Base-by-base conservation (phyloP, 64 coral and sea anemone species). In the Stylophora pistillata region DNA sequence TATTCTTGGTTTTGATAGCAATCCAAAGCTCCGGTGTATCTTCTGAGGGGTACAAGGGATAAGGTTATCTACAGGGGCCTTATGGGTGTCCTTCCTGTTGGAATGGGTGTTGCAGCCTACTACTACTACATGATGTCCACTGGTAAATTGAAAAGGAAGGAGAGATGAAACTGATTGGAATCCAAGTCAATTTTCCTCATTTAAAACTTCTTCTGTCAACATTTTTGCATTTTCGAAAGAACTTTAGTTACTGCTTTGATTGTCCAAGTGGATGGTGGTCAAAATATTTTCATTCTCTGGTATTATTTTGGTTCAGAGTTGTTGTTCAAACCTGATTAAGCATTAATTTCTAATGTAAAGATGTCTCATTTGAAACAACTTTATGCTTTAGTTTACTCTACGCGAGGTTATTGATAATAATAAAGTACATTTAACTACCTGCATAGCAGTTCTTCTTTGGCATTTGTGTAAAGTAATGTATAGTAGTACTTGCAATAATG, bases 141-240 rank as follows among this genome's bases (percentile, higher is more conserved):
- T 70, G 91, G 91, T 28, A 85, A 73, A 82, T 78, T 96, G 78
- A 96, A 96, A 55, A 96, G 91, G 74, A 91, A 96, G 68, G 79
- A 90, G 75, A 81, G 74, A 90, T 86, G 34, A 91, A 54, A 53
- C 0, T 74, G 4, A n/a, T 11, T 28, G 16, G 14, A 30, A 33
- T 2, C n/a, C 28, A 1, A 34, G 41, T 1, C 17, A 77, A 29
- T 31, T 31, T 62, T 20, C 7, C 13, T 81, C 30, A 14, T 37
- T 77, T 77, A 54, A 34, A 54, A 13, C 6, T 23, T 17, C n/a
- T 15, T 55, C n/a, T 77, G 16, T 77, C 4, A n/a, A 18, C 0
- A 7, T 77, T 77, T 77, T 18, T 23, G 6, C 34, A 77, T 23
- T 68, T 68, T 64, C 0, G 77, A 57, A 77, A 21, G 64, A 25